Base-by-base conservation (phyloP, 2,797 vertebrate genomes). In the Mormyrus hasselquistii region DNA sequence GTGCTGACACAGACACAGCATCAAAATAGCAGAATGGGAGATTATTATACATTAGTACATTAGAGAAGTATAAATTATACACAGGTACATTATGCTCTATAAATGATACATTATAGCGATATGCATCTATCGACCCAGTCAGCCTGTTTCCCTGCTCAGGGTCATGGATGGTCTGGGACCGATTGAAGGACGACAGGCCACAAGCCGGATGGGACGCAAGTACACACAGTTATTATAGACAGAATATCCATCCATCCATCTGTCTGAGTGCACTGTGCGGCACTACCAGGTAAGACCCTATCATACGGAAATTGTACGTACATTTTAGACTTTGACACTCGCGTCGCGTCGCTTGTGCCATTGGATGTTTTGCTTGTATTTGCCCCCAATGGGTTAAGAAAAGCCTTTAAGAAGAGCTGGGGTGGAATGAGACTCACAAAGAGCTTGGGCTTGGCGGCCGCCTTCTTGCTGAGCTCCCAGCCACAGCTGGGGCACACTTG, bases 401-500 rank as follows among this genome's bases (percentile, higher is more conserved):
- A 10, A 34, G 55, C 85, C 4, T 9, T 82, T 34, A 8, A 88
- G 0, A 3, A 41, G 65, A 29, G 29, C 0, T 8, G 4, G 4
- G 29, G 65, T 0, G 9, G 65, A 22, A 16, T 14, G 41, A 3
- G 59, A 93, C 94, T 95, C 89, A 95, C 95, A 53, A 29, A 16
- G 3, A 65, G 47, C 87, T 90, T 95, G 83, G 91, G 9, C 86
- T 92, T 93, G 90, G 94, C 94, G 88, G 87, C 1, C 14, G 90
- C 93, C 90, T 97, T 97, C 94, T 96, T 98, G 91, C 95, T 92
- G 92, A 99, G 96, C 91, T 97, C 97, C 90, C 95, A 97, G 89
- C 98, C 97, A 90, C 99, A 99, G 93, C 94, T 97, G 12, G 99
- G 99, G 88, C 99, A 99, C 92, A 96, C 88, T 0, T 95, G 94